Evolutionary conservation across 2,113 vertebrate species (phyloP).

Genomic region (Procavia capensis): DNA sequence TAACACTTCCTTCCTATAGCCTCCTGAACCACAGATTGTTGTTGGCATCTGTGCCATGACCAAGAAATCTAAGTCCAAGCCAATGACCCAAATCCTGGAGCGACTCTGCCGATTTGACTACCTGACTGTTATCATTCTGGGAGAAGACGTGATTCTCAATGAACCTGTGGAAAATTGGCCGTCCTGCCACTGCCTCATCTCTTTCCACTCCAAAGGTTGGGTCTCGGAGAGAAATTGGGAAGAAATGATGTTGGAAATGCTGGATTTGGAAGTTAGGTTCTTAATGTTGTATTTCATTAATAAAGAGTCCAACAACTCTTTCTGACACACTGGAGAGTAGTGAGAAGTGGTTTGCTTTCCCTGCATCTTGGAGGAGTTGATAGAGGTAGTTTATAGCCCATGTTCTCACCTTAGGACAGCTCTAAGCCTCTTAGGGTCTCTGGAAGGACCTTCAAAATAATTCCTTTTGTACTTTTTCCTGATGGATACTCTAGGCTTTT

Average conservation of each 20-base stretch:
- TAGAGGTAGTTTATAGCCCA: background rate
- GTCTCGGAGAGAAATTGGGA: background rate
- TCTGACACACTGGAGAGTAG: background rate
- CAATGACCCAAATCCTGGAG: conserved; percentile 99
- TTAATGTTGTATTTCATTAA: background rate
- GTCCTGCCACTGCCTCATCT: conserved; percentile 97
- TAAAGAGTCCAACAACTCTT: background rate
- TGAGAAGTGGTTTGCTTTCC: background rate
- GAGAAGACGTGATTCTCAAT: conserved; percentile 97
- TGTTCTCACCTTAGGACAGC: background rate
- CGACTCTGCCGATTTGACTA: conserved; percentile 98
- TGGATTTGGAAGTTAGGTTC: conserved; percentile 8
- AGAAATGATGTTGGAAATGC: background rate
- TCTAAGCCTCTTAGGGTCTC: background rate
- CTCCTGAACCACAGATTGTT: conserved; percentile 95
- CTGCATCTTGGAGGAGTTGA: background rate
- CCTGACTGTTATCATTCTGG: conserved; percentile 98
- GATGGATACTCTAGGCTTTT: conserved; percentile 17
- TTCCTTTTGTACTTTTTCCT: conserved; percentile 52
- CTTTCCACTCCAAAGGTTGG: conserved; percentile 98
- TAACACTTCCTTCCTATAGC: conserved; percentile 84
- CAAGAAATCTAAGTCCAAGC: conserved; percentile 99
- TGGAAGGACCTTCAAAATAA: conserved; percentile 30
- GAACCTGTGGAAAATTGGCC: conserved; percentile 98
- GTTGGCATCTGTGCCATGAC: conserved; percentile 99